Base-by-base conservation (phyloP, 2,113 vertebrate species). In the Corydoras maculifer region DNA sequence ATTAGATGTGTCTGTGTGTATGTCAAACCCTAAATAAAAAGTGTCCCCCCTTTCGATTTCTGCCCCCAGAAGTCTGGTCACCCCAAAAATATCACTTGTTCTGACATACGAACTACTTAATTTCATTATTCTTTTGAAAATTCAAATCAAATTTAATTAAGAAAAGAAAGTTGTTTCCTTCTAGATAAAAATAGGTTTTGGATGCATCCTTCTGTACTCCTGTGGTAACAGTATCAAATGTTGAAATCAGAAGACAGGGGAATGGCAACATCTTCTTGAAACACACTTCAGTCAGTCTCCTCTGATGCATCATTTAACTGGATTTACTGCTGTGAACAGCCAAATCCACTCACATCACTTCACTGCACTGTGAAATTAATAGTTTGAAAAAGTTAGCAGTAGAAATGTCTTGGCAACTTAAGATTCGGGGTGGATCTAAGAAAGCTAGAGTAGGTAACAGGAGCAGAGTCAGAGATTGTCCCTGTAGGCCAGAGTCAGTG, bases 311-410 rank as follows among this genome's bases (percentile, higher is more conserved):
- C 68, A 75, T 55, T 50, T 51, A 75, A 60, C 60, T 18, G 68
- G 31, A 53, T 73, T 73, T 59, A 50, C 58, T 15, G 65, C 63
- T 68, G 64, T 30, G 30, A 68, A 68, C 65, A 73, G 9, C 65
- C 65, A 68, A 62, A 55, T 51, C 62, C 30, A 62, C 58, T 15
- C 58, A 30, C 58, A 49, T 32, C 58, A 31, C 65, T 74, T 25
- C 30, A 74, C 63, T 74, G 63, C 63, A 54, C 30, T 53, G 72
- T 68, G 58, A 74, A 74, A 68, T 73, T 35, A 58, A 30, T 48
- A 61, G 65, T 74, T 74, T 74, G 58, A 49, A 30, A 61, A 9
- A 35, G 53, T 30, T 58, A 4, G 50, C 14, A 53, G 5, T 2
- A 65, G 57, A 73, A 73, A 60, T 53, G n/a, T 53, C 8, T 62